Conservation (phyloP, 1,140 invertebrate genomes). For the Bombus cullumanus region DNA sequence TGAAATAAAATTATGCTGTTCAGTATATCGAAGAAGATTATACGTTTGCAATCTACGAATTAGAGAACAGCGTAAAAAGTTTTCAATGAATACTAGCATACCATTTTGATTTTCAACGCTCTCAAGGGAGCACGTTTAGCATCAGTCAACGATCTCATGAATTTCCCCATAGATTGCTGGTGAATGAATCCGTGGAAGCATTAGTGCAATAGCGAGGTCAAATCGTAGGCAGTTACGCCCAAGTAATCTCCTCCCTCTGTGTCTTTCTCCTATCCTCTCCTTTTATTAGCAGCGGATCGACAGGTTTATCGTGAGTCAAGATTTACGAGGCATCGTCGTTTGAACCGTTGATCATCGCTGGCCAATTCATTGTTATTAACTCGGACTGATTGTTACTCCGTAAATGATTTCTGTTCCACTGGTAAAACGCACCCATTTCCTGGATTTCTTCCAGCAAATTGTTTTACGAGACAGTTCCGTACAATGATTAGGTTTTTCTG, state of each 20-base stretch:
- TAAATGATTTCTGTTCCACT: background rate
- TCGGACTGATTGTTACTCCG: background rate
- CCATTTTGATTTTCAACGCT: background rate
- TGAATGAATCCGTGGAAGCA: constrained; percentile 60
- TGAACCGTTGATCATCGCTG: constrained; percentile 17
- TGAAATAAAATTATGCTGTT: no score
- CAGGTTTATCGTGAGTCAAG: constrained; percentile 7
- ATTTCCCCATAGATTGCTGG: constrained; percentile 49
- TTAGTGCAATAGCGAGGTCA: constrained; percentile 52
- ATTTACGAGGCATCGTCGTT: constrained; percentile 36
- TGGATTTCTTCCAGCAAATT: background rate
- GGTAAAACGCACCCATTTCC: background rate
- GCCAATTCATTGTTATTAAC: constrained; percentile 14
- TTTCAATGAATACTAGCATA: background rate
- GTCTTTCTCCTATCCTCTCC: constrained; percentile 16
- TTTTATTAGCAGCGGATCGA: constrained; percentile 41
- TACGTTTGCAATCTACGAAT: no score
- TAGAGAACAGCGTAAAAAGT: background rate
- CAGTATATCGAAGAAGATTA: no score
- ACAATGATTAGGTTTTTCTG: background rate
- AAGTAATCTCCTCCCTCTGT: constrained; percentile 32
- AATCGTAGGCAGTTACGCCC: constrained; percentile 53
- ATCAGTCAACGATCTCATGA: constrained; percentile 40
- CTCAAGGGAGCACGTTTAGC: background rate
- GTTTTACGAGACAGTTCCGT: background rate